Evolutionary conservation across 35 echinoderm and acorn worm species (phyloP).

Genomic region (Apostichopus californicus): DNA sequence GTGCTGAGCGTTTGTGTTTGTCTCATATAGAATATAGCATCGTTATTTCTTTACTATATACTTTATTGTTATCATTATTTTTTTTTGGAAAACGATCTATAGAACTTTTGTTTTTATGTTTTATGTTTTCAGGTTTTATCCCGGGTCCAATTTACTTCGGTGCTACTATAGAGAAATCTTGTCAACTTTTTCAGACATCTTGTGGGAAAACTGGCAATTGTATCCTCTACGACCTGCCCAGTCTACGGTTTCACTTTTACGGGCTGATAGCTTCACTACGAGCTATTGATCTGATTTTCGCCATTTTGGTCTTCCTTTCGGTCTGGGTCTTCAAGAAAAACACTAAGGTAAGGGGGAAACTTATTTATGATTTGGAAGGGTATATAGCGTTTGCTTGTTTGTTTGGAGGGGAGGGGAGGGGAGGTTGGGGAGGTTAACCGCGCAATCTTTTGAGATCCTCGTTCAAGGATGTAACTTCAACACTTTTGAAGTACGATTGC

Average conservation of each 20-base stretch:
- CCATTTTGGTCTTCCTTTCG: constrained; percentile 31
- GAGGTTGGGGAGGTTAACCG: no score
- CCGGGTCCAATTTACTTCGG: constrained; percentile 81
- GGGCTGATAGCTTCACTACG: constrained; percentile 31
- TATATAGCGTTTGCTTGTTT: no score
- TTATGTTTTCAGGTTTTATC: constrained; percentile 64
- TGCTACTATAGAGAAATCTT: constrained; percentile 74
- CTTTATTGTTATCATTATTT: no score
- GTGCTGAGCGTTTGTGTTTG: no score
- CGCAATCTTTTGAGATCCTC: no score
- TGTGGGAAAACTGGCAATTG: constrained; percentile 84
- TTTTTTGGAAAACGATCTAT: no score
- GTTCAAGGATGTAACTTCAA: no score
- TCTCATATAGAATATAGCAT: no score
- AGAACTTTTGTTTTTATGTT: background rate
- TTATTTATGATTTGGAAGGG: no score
- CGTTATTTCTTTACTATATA: no score
- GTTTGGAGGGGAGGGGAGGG: no score
- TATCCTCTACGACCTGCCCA: constrained; percentile 67
- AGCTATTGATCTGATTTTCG: constrained; percentile 22
- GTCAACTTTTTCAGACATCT: constrained; percentile 69
- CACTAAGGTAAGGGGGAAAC: background rate
- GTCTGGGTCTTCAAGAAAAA: constrained; percentile 44
- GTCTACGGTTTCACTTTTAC: constrained; percentile 25
- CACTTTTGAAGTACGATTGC: no score